Conservation (phyloP, 2,113 vertebrate genomes). For the Hippocampus mohnikei region DNA sequence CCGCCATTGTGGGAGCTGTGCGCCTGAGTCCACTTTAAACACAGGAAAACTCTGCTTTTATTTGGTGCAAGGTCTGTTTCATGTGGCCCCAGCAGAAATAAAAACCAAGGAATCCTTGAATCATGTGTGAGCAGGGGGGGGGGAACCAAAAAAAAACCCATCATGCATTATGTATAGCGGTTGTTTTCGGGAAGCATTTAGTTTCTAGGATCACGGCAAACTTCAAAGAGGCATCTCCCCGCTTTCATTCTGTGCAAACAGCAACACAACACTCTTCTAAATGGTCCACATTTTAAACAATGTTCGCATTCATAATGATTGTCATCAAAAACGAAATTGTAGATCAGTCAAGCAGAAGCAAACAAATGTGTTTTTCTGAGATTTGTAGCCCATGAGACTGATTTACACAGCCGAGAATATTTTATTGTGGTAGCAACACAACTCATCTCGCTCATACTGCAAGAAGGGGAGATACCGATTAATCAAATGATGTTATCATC, state of each 20-base stretch:
- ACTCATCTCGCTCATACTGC: constrained; percentile 30
- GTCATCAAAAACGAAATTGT: not conserved
- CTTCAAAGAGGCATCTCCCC: constrained; percentile 42
- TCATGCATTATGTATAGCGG: constrained; percentile 52
- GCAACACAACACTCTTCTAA: constrained; percentile 22
- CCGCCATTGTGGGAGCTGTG: constrained; percentile 30
- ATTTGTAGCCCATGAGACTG: constrained; percentile 8
- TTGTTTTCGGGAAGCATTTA: constrained; percentile 42
- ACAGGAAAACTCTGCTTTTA: constrained; percentile 38
- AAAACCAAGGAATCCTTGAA: constrained; percentile 34
- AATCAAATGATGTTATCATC: constrained; percentile 55
- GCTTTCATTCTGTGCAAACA: constrained; percentile 16
- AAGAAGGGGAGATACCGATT: constrained; percentile 34
- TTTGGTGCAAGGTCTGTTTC: constrained; percentile 38
- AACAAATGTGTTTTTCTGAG: constrained; percentile 9
- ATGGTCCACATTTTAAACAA: constrained; percentile 35
- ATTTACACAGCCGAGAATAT: constrained; percentile 29
- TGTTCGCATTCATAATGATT: constrained; percentile 6
- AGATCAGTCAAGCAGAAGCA: constrained; percentile 20
- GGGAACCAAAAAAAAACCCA: not conserved
- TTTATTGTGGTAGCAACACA: constrained; percentile 38
- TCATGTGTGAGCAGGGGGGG: constrained; percentile 15
- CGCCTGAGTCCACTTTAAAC: constrained; percentile 33
- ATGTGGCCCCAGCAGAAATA: constrained; percentile 33
- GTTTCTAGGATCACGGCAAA: constrained; percentile 45